Conservation (phyloP, 2,888 invertebrate genomes). For the Tiphia femorata region DNA sequence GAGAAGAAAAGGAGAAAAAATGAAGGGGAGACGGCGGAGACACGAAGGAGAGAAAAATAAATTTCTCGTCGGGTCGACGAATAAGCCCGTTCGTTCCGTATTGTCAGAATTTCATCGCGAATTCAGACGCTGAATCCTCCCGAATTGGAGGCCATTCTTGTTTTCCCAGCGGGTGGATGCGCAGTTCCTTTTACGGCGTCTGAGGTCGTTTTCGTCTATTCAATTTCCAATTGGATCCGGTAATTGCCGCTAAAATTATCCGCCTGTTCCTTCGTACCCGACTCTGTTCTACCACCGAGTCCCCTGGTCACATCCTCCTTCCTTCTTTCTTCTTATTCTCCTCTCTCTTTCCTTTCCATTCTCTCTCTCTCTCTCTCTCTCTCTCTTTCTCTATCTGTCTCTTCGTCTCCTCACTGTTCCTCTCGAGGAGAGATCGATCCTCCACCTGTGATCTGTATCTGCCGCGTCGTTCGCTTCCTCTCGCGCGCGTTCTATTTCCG, state of each 20-base stretch:
- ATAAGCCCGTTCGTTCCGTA: neutral
- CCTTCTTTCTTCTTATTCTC: too few species aligned
- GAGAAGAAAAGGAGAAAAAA: too few species aligned
- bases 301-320: too few species aligned
- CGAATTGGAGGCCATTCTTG: slow-evolving; percentile 23
- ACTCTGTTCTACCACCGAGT: too few species aligned
- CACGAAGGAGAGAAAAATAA: too few species aligned
- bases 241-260: slow-evolving; percentile 56
- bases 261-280: slow-evolving; percentile 8
- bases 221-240: slow-evolving; percentile 57
- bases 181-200: slow-evolving; percentile 33
- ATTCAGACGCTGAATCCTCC: slow-evolving; percentile 23
- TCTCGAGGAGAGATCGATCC: neutral
- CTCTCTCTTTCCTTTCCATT: too few species aligned
- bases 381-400: slow-evolving; percentile 1
- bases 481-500: too few species aligned
- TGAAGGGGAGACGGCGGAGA: too few species aligned
- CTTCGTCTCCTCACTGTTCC: slow-evolving; percentile 2
- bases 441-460: neutral
- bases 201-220: slow-evolving; percentile 54
- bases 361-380: too few species aligned
- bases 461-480: neutral
- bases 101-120: slow-evolving; percentile 22
- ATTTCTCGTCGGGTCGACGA: neutral
- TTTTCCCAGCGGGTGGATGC: slow-evolving; percentile 21